phyloP scores from a whole-genome alignment of 2,797 vertebrate species.

The Sebastes paucispinis region DNA sequence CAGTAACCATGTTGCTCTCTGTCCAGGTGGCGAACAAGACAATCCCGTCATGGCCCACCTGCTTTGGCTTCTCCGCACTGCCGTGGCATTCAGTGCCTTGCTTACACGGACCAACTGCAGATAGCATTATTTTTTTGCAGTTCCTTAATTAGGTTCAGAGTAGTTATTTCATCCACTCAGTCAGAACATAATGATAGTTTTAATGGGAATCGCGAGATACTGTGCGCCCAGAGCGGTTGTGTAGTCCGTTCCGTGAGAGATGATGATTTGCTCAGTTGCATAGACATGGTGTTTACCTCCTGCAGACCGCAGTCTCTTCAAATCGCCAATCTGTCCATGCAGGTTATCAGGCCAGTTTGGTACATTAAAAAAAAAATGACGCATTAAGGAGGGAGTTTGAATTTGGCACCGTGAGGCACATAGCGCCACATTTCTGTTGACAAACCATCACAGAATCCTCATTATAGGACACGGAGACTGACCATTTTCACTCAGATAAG shows the following conservation, averaged over 20 bases:
- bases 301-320: constrained; percentile 35
- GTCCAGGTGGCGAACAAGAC: constrained; percentile 53
- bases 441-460: constrained; percentile 41
- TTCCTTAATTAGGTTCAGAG: constrained; percentile 52
- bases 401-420: constrained; percentile 21
- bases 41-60: constrained; percentile 43
- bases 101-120: constrained; percentile 39
- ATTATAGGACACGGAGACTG: constrained; percentile 36
- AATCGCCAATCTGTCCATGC: constrained; percentile 33
- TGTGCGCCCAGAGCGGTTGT: constrained; percentile 21
- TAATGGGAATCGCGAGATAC: constrained; percentile 53
- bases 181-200: constrained; percentile 57
- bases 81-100: constrained; percentile 14
- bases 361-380: constrained; percentile 25
- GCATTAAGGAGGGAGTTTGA: constrained; percentile 33
- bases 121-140: constrained; percentile 50
- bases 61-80: constrained; percentile 32
- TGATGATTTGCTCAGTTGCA: constrained; percentile 47
- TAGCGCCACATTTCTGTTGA: constrained; percentile 29
- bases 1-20: constrained; percentile 34
- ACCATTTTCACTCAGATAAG: constrained; percentile 48
- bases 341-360: constrained; percentile 44
- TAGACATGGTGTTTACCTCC: constrained; percentile 35
- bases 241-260: constrained; percentile 33
- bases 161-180: constrained; percentile 53